A percentile compares a stretch with the other conserved stretches of the same genome.
Conservation (phyloP, 2,113 vertebrate genomes). For the Montifringilla adamsi region DNA sequence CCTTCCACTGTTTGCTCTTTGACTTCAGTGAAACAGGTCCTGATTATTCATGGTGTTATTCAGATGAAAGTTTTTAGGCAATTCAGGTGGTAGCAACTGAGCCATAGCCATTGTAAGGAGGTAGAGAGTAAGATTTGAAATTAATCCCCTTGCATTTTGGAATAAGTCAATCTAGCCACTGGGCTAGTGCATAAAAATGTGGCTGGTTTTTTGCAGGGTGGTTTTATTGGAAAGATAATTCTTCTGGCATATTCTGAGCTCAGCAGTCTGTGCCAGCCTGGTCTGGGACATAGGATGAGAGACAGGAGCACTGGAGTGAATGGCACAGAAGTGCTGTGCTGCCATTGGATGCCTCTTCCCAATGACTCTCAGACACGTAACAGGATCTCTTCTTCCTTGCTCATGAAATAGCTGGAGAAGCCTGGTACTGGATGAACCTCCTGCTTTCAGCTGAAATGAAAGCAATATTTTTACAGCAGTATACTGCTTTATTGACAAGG, state of each 20-base stretch:
- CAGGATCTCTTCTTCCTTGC: neutral
- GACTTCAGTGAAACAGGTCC: neutral
- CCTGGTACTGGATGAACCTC: neutral
- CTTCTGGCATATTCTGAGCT: neutral
- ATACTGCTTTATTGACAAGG: slow-evolving; percentile 14
- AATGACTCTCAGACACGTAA: neutral
- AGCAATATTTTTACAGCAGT: neutral
- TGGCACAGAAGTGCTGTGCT: neutral
- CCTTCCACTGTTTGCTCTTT: neutral
- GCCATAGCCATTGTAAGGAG: neutral
- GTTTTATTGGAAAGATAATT: neutral
- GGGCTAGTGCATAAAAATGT: neutral
- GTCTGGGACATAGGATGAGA: neutral
- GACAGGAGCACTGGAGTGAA: neutral
- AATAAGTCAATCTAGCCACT: neutral
- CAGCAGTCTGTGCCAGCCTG: neutral
- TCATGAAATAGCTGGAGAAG: neutral
- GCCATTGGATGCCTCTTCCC: neutral
- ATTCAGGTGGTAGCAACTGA: neutral
- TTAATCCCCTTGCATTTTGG: neutral
- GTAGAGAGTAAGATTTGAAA: neutral
- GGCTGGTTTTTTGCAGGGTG: neutral
- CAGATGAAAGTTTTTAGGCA: neutral
- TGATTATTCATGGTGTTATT: neutral
- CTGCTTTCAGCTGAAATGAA: neutral